Percentiles rank a stretch among this genome's conserved stretches.
Conservation (phyloP, 1,140 invertebrate species). For the Pachyrhynchus sulphureomaculatus region DNA sequence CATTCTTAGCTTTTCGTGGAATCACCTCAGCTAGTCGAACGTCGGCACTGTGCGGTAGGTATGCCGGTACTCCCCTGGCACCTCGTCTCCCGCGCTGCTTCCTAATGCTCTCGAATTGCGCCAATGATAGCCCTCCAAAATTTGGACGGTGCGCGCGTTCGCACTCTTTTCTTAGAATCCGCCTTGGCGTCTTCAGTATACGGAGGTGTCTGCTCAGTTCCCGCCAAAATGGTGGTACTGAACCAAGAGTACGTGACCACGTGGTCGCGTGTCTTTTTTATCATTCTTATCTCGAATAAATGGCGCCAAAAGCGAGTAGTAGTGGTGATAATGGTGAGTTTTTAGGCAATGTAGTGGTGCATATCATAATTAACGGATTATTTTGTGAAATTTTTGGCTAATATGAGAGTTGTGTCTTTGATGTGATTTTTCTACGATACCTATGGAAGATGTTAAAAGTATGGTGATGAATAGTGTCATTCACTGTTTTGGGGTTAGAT, state of each 20-base stretch:
- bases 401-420: no score
- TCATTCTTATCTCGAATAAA: not conserved
- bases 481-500: no score
- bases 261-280: slow-evolving; percentile 2
- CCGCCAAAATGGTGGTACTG: slow-evolving; percentile 32
- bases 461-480: no score
- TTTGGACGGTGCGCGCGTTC: slow-evolving; percentile 1
- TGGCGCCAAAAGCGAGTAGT: not conserved
- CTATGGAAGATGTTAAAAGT: no score
- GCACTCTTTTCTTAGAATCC: not conserved
- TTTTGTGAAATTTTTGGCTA: no score
- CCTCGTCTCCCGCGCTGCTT: not conserved
- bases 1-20: not conserved
- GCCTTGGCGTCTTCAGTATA: not conserved
- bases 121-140: slow-evolving; percentile 17
- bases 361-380: no score
- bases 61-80: not conserved
- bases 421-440: no score
- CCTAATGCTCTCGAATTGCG: not conserved
- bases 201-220: slow-evolving; percentile 8
- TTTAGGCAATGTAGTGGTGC: no score
- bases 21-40: not conserved
- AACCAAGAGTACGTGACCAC: not conserved
- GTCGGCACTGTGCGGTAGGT: slow-evolving; percentile 9
- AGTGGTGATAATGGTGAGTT: no score